Evolutionary conservation across 1,140 invertebrate species (phyloP).

Genomic region (Cyrtorhinus lividipennis): DNA sequence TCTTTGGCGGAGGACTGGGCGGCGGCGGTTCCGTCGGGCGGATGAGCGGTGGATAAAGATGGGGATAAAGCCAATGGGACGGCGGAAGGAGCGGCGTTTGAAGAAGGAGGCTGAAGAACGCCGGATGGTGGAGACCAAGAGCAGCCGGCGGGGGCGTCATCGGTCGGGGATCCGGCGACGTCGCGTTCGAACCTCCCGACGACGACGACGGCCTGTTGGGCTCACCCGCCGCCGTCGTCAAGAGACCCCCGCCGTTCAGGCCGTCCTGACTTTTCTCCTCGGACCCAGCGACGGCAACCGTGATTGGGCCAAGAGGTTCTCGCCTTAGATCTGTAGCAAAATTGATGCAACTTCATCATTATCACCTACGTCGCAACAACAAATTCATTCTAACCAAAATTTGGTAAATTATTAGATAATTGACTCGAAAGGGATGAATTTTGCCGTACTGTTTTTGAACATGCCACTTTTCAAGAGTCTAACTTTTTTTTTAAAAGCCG

Average conservation of each 20-base stretch:
- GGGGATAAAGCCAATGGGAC: conserved; percentile 56
- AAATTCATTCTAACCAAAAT: conserved; percentile 15
- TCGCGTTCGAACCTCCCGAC: neutral
- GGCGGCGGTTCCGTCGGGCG: conserved; percentile 10
- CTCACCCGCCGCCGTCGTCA: conserved; percentile 16
- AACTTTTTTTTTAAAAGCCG: too few relatives aligned
- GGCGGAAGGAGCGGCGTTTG: conserved; percentile 54
- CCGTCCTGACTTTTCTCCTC: conserved; percentile 15
- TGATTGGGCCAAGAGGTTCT: conserved; percentile 23
- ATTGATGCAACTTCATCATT: too few relatives aligned
- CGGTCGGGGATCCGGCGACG: conserved; percentile 19
- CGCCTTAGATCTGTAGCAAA: conserved; percentile 19
- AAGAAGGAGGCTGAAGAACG: conserved; percentile 38
- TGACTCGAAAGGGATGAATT: too few relatives aligned
- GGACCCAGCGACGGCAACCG: conserved; percentile 18
- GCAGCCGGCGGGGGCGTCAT: conserved; percentile 34
- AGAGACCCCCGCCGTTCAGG: conserved; percentile 11
- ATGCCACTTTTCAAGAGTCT: too few relatives aligned
- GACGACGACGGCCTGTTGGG: conserved; percentile 2
- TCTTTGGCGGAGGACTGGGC: neutral
- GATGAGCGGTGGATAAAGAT: conserved; percentile 37
- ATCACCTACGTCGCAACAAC: conserved; percentile 13
- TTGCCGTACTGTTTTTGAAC: too few relatives aligned
- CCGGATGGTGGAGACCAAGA: conserved; percentile 32
- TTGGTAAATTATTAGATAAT: conserved; percentile 12